Evolutionary conservation across 2,797 vertebrate species (phyloP).

Genomic region (Gobionotothen gibberifrons): DNA sequence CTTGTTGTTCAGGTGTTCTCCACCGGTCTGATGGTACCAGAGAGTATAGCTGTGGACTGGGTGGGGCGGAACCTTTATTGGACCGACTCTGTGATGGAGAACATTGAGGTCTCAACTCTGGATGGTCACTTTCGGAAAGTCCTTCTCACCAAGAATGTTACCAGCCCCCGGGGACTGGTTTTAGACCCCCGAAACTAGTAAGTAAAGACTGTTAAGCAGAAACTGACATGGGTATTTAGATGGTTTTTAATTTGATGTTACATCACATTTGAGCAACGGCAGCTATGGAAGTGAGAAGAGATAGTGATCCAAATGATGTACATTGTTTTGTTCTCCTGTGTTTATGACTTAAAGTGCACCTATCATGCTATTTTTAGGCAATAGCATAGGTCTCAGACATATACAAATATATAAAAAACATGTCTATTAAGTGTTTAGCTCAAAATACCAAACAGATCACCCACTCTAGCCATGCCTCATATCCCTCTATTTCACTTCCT

Average conservation of each 20-base stretch:
- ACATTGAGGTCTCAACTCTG: slow-evolving; percentile 83
- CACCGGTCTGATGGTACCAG: slow-evolving; percentile 77
- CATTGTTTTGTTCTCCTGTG: too few species aligned
- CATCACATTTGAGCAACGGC: background rate
- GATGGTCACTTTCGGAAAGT: slow-evolving; percentile 81
- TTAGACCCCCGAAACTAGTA: slow-evolving; percentile 83
- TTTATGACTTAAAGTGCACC: too few species aligned
- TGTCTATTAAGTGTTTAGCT: too few species aligned
- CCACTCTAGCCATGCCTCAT: too few species aligned
- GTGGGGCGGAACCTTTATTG: slow-evolving; percentile 83
- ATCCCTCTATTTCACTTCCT: too few species aligned
- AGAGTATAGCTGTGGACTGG: slow-evolving; percentile 84
- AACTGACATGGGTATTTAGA: background rate
- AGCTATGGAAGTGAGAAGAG: too few species aligned
- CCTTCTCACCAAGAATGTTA: slow-evolving; percentile 79
- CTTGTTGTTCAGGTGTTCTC: slow-evolving; percentile 76
- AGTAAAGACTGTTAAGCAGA: slow-evolving; percentile 8
- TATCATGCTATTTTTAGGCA: too few species aligned
- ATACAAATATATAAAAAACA: too few species aligned
- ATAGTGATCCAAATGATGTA: too few species aligned
- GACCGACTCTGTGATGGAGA: slow-evolving; percentile 82
- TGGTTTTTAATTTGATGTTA: background rate
- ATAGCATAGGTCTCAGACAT: too few species aligned
- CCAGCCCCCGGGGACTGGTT: slow-evolving; percentile 81
- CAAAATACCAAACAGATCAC: too few species aligned